A percentile compares a stretch with the other conserved stretches of the same genome.
Evolutionary conservation across 1,140 invertebrate genomes (phyloP).

Genomic region (Manduca sexta): DNA sequence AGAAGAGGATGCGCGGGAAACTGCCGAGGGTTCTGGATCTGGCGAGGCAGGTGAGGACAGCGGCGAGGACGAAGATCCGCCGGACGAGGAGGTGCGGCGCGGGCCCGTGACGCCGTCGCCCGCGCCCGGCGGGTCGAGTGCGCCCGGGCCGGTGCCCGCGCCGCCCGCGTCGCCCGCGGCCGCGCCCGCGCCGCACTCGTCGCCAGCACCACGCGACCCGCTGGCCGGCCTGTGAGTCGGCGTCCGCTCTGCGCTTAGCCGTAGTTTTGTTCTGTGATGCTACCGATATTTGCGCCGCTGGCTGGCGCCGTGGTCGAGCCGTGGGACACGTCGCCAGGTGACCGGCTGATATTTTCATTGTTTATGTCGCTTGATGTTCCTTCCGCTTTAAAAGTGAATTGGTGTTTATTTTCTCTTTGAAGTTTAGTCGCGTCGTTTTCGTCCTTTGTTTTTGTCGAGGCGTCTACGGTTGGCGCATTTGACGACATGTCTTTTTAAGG

Average conservation of each 20-base stretch:
- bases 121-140: constrained; percentile 7
- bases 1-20: constrained; percentile 49
- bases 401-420: constrained; percentile 63
- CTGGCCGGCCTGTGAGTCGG: background rate
- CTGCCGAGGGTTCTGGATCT: constrained; percentile 37
- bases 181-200: constrained; percentile 19
- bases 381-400: constrained; percentile 64
- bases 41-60: constrained; percentile 42
- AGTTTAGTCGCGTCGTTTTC: constrained; percentile 32
- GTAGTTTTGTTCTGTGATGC: constrained; percentile 65
- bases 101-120: constrained; percentile 19
- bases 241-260: constrained; percentile 31
- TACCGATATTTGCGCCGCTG: constrained; percentile 38
- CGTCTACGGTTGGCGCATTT: too few species aligned
- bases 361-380: constrained; percentile 56
- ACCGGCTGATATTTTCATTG: constrained; percentile 1
- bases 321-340: background rate
- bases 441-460: background rate
- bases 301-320: background rate
- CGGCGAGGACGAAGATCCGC: constrained; percentile 36
- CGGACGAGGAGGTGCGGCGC: constrained; percentile 14
- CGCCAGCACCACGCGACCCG: constrained; percentile 4
- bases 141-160: constrained; percentile 15
- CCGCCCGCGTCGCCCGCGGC: constrained; percentile 10
- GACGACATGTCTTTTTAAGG: too few species aligned